These are phyloP conservation scores for Thryonomys swinderianus DNA, from an alignment of 2,113 vertebrate species.

Conservation along the genomic window DNA sequence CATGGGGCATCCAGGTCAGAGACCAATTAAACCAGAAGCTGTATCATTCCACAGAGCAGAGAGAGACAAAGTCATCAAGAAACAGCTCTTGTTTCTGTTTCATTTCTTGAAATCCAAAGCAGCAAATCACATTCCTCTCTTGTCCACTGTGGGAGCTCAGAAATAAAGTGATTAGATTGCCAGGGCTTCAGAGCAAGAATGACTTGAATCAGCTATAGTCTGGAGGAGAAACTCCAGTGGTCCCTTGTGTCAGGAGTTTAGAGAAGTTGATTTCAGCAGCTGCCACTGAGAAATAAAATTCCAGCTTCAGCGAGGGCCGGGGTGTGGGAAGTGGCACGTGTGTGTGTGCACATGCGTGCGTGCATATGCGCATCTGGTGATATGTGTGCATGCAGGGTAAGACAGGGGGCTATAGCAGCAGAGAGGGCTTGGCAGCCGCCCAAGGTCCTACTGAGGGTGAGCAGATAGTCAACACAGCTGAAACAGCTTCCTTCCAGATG, in stretches of 20 bases:
- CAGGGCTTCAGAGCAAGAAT: constrained; percentile 7
- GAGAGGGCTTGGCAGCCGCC: constrained; percentile 19
- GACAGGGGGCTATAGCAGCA: not conserved
- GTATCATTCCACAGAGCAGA: not conserved
- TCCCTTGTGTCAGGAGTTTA: not conserved
- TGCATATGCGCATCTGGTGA: not conserved
- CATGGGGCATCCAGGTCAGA: not conserved
- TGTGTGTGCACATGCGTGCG: not conserved
- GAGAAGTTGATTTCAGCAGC: not conserved
- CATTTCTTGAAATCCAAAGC: constrained; percentile 60
- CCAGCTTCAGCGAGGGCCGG: not conserved
- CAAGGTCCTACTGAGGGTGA: not conserved
- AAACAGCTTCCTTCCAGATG: constrained; percentile 16
- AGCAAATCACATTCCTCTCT: constrained; percentile 56
- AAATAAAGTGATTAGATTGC: constrained; percentile 43
- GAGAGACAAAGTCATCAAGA: not conserved
- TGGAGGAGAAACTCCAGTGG: not conserved
- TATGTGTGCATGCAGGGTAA: not conserved
- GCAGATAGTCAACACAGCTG: constrained; percentile 23
- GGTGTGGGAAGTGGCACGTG: not conserved
- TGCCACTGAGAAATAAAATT: not conserved
- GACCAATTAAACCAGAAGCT: constrained; percentile 17
- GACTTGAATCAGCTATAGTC: not conserved
- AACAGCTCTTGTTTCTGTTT: constrained; percentile 34
- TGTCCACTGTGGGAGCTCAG: constrained; percentile 17